Percentiles rank a stretch among this genome's conserved stretches.
These are phyloP conservation scores for Arizona elegans DNA, from an alignment of 2,113 vertebrate species.

Conservation along the genomic window DNA sequence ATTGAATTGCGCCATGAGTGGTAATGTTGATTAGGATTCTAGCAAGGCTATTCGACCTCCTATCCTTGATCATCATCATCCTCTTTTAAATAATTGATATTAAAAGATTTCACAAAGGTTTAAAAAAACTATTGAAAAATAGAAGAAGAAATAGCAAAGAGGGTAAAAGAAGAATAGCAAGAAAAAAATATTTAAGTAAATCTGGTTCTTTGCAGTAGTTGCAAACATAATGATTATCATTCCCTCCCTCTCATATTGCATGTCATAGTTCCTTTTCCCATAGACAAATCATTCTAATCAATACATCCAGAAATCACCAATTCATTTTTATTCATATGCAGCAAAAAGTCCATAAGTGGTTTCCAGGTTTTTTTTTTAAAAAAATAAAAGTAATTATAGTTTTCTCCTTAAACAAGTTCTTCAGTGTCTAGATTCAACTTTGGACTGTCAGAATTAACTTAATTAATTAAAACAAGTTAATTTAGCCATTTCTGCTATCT, in stretches of 20 bases:
- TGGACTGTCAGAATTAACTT: background rate
- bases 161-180: background rate
- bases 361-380: background rate
- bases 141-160: background rate
- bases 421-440: background rate
- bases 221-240: background rate
- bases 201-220: background rate
- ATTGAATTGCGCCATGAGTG: background rate
- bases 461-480: background rate
- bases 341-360: background rate
- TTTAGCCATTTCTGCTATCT: background rate
- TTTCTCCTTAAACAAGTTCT: background rate
- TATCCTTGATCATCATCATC: background rate
- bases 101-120: background rate
- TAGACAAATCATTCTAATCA: background rate
- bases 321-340: background rate
- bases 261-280: background rate
- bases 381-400: background rate
- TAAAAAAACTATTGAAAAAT: background rate
- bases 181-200: background rate
- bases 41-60: background rate
- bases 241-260: background rate
- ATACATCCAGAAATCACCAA: background rate
- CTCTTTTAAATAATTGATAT: background rate
- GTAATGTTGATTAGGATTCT: background rate